phyloP scores from a whole-genome alignment of 2,113 vertebrate genomes.

The Macquaria ambigua region DNA sequence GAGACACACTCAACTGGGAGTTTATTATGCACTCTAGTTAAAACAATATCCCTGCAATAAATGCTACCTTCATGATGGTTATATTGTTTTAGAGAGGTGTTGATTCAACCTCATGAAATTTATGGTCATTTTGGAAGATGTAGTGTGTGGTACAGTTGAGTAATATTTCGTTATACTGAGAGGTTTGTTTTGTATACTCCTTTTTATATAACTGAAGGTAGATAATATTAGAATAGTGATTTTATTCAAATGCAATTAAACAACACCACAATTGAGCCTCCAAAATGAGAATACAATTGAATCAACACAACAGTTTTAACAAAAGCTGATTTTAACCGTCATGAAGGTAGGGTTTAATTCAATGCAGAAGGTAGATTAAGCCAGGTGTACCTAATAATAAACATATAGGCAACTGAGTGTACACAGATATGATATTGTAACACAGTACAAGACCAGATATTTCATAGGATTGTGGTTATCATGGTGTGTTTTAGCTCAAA shows the following conservation, averaged over 20 bases:
- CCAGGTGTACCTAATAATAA: background rate
- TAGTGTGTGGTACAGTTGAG: background rate
- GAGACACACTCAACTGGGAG: background rate
- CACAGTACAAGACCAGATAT: background rate
- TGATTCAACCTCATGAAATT: background rate
- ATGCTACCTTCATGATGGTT: background rate
- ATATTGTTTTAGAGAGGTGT: background rate
- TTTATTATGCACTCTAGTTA: background rate
- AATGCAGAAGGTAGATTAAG: background rate
- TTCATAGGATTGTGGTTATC: background rate
- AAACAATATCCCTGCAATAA: background rate
- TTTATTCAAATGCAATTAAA: background rate
- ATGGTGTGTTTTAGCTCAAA: background rate
- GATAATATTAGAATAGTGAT: too few species aligned
- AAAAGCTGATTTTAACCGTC: background rate
- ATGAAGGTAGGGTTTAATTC: background rate
- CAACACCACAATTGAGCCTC: background rate
- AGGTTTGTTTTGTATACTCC: background rate
- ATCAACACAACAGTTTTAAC: background rate
- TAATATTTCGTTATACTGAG: too few species aligned
- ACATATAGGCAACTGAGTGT: background rate
- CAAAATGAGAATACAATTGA: background rate
- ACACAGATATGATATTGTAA: background rate
- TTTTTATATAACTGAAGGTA: background rate
- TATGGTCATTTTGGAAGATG: background rate